phyloP scores from a whole-genome alignment of 1,140 invertebrate genomes.

The Drosophila mayri region DNA sequence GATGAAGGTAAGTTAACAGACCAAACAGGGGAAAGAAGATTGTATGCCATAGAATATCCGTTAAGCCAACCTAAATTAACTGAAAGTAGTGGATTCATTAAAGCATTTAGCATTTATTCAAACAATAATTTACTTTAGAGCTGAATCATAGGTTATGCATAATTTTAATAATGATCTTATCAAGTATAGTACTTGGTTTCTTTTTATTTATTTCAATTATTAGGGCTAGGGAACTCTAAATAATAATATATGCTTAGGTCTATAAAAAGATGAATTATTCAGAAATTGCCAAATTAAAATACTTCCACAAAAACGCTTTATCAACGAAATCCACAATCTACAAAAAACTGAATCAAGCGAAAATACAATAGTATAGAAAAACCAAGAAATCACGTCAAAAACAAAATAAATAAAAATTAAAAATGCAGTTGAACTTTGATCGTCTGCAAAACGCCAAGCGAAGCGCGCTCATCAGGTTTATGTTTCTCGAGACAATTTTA shows the following conservation, averaged over 20 bases:
- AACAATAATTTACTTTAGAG: no score
- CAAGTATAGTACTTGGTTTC: not conserved
- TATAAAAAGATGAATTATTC: not conserved
- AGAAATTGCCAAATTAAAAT: not conserved
- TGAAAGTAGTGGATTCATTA: not conserved
- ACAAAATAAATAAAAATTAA: constrained; percentile 20
- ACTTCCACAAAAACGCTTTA: not conserved
- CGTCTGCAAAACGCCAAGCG: constrained; percentile 51
- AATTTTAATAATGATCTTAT: not conserved
- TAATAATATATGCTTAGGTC: not conserved
- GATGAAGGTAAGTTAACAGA: constrained; percentile 62
- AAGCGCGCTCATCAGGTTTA: constrained; percentile 10
- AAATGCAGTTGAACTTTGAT: constrained; percentile 61
- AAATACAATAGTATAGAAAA: not conserved
- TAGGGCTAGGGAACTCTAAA: not conserved
- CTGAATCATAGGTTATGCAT: not conserved
- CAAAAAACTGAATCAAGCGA: not conserved
- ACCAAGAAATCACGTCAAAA: constrained; percentile 6
- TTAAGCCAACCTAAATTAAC: not conserved
- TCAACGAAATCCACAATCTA: constrained; percentile 1
- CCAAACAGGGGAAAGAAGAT: no score
- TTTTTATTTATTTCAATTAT: not conserved
- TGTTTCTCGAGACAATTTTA: constrained; percentile 4
- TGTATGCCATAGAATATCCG: no score
- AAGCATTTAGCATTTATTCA: no score